Percentiles rank a stretch among this genome's conserved stretches.
These are phyloP conservation scores for Tetragnatha versicolor DNA, from an alignment of 1,140 invertebrate genomes.

Conservation along the genomic window DNA sequence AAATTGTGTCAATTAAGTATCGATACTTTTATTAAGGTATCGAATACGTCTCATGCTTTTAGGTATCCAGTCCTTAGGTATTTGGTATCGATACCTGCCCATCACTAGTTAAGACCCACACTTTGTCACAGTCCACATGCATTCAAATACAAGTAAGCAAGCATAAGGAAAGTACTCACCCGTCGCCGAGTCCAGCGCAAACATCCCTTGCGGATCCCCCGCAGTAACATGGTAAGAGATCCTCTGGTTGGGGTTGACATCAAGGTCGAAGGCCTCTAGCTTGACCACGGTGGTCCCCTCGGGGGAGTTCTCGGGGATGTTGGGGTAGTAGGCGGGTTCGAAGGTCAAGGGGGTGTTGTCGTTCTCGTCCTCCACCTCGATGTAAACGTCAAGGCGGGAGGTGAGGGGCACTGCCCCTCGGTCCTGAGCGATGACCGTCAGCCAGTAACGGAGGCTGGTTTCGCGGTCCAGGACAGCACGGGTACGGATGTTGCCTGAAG, in stretches of 20 bases:
- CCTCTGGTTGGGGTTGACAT: conserved; percentile 65
- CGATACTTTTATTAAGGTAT: too few species aligned
- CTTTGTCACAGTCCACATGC: not conserved
- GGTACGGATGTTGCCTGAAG: conserved; percentile 81
- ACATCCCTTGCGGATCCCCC: conserved; percentile 89
- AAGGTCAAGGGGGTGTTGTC: conserved; percentile 90
- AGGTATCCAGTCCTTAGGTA: too few species aligned
- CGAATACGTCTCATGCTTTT: too few species aligned
- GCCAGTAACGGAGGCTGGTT: conserved; percentile 86
- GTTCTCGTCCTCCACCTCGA: conserved; percentile 88
- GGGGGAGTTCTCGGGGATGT: conserved; percentile 82
- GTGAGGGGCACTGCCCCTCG: conserved; percentile 84
- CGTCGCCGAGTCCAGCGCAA: conserved; percentile 62
- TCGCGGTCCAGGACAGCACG: conserved; percentile 86
- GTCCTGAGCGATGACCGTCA: conserved; percentile 91
- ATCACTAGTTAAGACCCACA: not conserved
- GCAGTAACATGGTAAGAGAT: conserved; percentile 84
- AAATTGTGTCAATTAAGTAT: too few species aligned
- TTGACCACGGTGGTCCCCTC: conserved; percentile 77
- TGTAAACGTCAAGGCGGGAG: conserved; percentile 83
- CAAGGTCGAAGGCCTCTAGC: conserved; percentile 75
- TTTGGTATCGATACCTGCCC: not conserved
- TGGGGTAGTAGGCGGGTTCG: conserved; percentile 83
- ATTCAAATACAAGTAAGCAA: not conserved
- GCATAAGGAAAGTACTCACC: conserved; percentile 1